Base-by-base conservation (phyloP, 2,888 invertebrate genomes). In the Acanthosepion lycidas region DNA sequence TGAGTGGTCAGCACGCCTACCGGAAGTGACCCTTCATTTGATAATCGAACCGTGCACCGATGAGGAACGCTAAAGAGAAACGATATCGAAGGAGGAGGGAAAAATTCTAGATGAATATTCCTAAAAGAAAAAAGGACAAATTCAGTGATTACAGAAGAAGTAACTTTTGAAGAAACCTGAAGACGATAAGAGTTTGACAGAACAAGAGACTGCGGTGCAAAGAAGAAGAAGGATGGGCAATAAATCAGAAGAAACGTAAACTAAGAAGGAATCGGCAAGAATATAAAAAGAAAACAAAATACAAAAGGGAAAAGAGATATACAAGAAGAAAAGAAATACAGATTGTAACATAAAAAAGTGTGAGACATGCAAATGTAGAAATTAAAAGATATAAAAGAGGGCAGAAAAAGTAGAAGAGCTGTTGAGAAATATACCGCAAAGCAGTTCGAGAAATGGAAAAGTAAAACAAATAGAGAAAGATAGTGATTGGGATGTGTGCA, bases 1-100 rank as follows among this genome's bases (percentile, higher is more conserved):
- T 78, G n/a, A 78, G 78, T 78, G 78, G 78, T 78, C 78, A 78
- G 78, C 78, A 78, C 78, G 78, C 78, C 9, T n/a, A 78, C 78
- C 78, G 78, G 78, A 78, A 78, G 15, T 78, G 78, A 78, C 78
- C 78, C n/a, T 15, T 78, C 78, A 78, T 78, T 78, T 78, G 78
- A 78, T 78, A 78, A 78, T 78, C 78, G 78, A 33, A 23, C n/a
- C 78, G n/a, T 78, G 78, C 78, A 78, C 78, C 23, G 78, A 78
- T 78, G 78, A 78, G n/a, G 15, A 33, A 78, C 9, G 78, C 6
- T n/a, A 78, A 15, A n/a, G n/a, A 33, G n/a, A 78, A 78, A 18
- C n/a, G 78, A 33, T 78, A 78, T 33, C 78, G 78, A 78, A 33
- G 78, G n/a, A 78, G n/a, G n/a, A 78, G n/a, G 6, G n/a, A 12